phyloP scores from a whole-genome alignment of 2,888 invertebrate species.

The Amphipyra berbera region DNA sequence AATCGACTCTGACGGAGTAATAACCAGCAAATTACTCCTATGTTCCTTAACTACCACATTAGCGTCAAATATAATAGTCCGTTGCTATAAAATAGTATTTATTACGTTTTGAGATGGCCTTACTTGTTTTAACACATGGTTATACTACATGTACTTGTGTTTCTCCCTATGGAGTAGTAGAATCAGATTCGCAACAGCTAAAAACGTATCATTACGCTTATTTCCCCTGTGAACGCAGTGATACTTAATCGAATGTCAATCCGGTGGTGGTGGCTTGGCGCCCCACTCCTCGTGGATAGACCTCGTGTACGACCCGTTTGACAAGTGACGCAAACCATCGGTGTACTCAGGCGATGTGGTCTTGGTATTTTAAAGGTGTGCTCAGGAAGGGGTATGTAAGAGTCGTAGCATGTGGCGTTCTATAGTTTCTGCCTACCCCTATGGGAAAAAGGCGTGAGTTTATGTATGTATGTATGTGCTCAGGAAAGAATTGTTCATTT shows the following conservation, averaged over 20 bases:
- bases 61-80: no score
- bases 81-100: no score
- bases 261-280: constrained; percentile 4
- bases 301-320: constrained; percentile 1
- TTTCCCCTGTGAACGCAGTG: constrained; percentile 44
- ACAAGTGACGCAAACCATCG: constrained; percentile 17
- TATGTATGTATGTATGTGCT: no score
- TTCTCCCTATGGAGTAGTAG: not conserved
- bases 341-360: constrained; percentile 4
- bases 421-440: no score
- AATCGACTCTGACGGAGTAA: no score
- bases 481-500: no score
- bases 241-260: constrained; percentile 53
- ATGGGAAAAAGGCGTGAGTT: no score
- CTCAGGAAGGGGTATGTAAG: no score
- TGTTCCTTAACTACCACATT: no score
- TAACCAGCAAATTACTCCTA: no score
- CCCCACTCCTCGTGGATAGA: constrained; percentile 6
- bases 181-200: constrained; percentile 24
- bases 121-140: not conserved
- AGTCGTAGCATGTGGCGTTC: no score
- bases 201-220: constrained; percentile 41
- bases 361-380: not conserved
- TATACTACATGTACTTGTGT: not conserved
- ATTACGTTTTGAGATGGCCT: not conserved